Evolutionary conservation across 2,888 invertebrate species (phyloP).

Genomic region (Congeria kusceri): DNA sequence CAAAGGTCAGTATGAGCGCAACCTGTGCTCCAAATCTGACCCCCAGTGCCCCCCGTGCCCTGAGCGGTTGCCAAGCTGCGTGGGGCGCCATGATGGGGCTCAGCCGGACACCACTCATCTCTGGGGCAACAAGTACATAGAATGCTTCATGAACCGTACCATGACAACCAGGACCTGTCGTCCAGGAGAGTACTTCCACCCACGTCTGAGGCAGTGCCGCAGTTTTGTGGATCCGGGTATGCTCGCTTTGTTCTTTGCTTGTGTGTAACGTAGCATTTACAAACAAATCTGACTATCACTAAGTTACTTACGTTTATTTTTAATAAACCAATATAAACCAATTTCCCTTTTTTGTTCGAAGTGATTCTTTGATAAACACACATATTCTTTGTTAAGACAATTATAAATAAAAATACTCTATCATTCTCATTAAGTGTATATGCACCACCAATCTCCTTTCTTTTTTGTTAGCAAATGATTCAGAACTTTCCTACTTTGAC

Average conservation of each 20-base stretch:
- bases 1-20: slow-evolving; percentile 66
- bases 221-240: slow-evolving; percentile 54
- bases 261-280: too few relatives aligned
- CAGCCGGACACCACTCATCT: slow-evolving; percentile 46
- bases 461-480: too few relatives aligned
- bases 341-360: too few relatives aligned
- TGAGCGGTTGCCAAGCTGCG: slow-evolving; percentile 64
- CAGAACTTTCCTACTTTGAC: too few relatives aligned
- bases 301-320: too few relatives aligned
- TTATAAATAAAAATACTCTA: too few relatives aligned
- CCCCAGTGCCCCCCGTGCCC: slow-evolving; percentile 61
- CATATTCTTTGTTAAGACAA: too few relatives aligned
- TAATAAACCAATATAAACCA: too few relatives aligned
- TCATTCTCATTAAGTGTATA: too few relatives aligned
- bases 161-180: slow-evolving; percentile 51
- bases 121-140: slow-evolving; percentile 55
- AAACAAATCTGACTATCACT: too few relatives aligned
- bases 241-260: neutral
- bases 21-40: slow-evolving; percentile 57
- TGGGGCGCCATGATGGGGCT: slow-evolving; percentile 58
- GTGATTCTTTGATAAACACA: too few relatives aligned
- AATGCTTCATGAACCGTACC: slow-evolving; percentile 62
- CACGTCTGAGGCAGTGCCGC: slow-evolving; percentile 47
- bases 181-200: slow-evolving; percentile 54
- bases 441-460: too few relatives aligned